A percentile compares a stretch with the other conserved stretches of the same genome.
Evolutionary conservation across 2,797 vertebrate genomes (phyloP).

Genomic region (Danio choprae): DNA sequence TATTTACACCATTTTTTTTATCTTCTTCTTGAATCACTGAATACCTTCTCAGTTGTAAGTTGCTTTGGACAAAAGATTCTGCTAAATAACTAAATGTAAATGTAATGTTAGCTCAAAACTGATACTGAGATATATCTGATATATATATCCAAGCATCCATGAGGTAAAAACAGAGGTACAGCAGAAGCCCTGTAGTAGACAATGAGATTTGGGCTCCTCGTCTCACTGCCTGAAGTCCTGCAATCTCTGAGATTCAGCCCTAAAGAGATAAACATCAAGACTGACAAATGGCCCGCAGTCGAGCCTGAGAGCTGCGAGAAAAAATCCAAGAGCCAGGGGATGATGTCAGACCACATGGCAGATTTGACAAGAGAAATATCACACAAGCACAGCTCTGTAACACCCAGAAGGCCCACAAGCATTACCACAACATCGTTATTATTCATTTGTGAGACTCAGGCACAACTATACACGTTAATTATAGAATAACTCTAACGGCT

Average conservation of each 20-base stretch:
- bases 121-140: no score
- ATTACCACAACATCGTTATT: background rate
- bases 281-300: constrained; percentile 20
- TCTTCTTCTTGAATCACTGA: no score
- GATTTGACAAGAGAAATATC: background rate
- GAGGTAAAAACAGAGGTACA: background rate
- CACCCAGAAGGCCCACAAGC: background rate
- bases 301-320: background rate
- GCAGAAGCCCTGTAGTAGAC: background rate
- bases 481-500: constrained; percentile 9
- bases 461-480: background rate
- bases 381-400: constrained; percentile 2
- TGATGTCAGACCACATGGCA: constrained; percentile 16
- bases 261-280: constrained; percentile 30
- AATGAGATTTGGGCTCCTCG: background rate
- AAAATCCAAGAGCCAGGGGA: background rate
- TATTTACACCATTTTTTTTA: no score
- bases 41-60: no score
- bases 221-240: constrained; percentile 1
- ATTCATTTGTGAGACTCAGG: constrained; percentile 1
- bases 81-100: no score
- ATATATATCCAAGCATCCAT: no score
- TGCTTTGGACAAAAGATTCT: no score
- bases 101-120: no score
- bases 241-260: constrained; percentile 20